Evolutionary conservation across 1,140 invertebrate genomes (phyloP), one percentile per base, ranked within the genome.

Genomic region (Saccostrea cuccullata): DNA sequence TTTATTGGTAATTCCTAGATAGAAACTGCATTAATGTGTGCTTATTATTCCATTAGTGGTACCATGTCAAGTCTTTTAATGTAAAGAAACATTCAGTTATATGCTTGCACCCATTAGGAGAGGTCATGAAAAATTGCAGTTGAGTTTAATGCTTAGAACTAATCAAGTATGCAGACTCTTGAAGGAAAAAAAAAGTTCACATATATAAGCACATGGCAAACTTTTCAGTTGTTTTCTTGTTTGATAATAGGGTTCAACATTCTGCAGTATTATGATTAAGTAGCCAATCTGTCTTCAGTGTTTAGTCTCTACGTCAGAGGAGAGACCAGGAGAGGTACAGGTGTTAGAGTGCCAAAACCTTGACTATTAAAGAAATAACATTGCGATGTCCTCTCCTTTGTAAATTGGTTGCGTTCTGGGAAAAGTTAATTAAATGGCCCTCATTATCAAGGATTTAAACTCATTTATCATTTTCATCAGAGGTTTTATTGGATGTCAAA

Each of bases 161-260:
- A 77, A 77, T 77, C 70, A 77, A 77, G 70, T 77, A 30, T 77
- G 70, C 30, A 77, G 15, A 15, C 70, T 77, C 12, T 15, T 15
- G 70, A 30, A 30, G 70, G 70, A 17, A 64, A 77, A 36, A 77
- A 73, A 77, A 36, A 77, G 70, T 36, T 77, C 70, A 77, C n/a
- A n/a, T n/a, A n/a, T 23, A 36, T 26, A 77, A 40, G 70, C 70
- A 77, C 70, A 77, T 12, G 70, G 70, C 70, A 77, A 77, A 77
- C n/a, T 77, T 26, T 30, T 30, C 26, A 77, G 30, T 30, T 77
- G 11, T 77, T 77, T 77, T 77, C 30, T 77, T 77, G 30, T 77
- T 77, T 77, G 70, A 77, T 30, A 77, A 77, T 30, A 15, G 30
- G 70, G 70, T 77, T 77, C 70, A 77, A 77, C 70, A 77, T 77